Base-by-base conservation (phyloP, 1,140 invertebrate genomes). In the Caenorhabditis remanei region DNA sequence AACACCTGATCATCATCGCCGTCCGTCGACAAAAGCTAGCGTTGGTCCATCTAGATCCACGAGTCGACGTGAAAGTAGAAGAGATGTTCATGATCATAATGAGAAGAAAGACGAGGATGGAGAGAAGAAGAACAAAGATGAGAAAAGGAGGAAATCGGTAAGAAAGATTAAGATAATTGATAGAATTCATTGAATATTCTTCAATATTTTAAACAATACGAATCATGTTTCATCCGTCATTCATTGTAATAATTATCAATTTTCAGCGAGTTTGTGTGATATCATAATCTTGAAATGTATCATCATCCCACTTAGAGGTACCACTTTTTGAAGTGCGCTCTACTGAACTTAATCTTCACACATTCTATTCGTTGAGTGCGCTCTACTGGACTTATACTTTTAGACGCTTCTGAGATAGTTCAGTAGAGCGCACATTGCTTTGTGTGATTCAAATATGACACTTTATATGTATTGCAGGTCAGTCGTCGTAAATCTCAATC, bases 231-330 rank as follows among this genome's bases (percentile, higher is more conserved):
- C 32, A 32, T 32, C 32, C 32, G 2, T 32, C 32, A 32, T 32
- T 32, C 32, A 32, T 2, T 32, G 32, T 32, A 32, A 32, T 32
- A 32, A 32, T 32, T 32, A 32, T 32, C 32, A 32, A 32, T 32
- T 79, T 79, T 50, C 71, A 79, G 71, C 43, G 71, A 50, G 46
- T 79, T 24, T 79, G 71, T 50, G 11, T 53, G 46, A 79, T 79
- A 79, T 79, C 71, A 11, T 79, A 79, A 14, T 16, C 0, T 19
- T 19, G 71, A 79, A 79, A 9, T 32, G 71, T 79, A 79, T 32
- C 71, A 46, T 79, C 46, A n/a, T 11, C 53, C 24, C 19, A 32
- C 32, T 32, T 32, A 16, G 41, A 79, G 71, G 71, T 79, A 79
- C 8, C 9, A 14, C 4, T n/a, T 32, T 14, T 32, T 21, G 6